A percentile compares a stretch with the other conserved stretches of the same genome.
These are phyloP conservation scores for Emmelina monodactyla DNA, from an alignment of 2,888 invertebrate genomes.

Conservation along the genomic window DNA sequence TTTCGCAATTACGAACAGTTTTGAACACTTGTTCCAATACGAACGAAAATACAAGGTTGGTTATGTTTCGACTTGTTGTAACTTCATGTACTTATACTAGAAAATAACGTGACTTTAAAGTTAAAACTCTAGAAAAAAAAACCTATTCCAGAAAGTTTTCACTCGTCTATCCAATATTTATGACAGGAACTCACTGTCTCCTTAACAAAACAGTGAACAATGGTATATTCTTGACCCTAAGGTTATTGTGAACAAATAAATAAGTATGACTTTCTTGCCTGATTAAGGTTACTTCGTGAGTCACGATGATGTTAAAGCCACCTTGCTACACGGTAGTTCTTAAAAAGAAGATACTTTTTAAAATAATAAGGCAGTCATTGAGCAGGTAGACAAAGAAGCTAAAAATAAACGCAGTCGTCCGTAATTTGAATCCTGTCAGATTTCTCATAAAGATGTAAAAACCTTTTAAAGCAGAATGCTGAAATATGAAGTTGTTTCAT, in stretches of 20 bases:
- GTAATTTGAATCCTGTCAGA: neutral
- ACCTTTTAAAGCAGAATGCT: too few species aligned
- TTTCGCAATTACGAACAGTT: too few species aligned
- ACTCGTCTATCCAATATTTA: neutral
- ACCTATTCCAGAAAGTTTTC: neutral
- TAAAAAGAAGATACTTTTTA: too few species aligned
- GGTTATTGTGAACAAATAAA: slow-evolving; percentile 50
- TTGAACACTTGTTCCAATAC: too few species aligned
- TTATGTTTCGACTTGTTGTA: too few species aligned
- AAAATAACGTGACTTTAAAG: too few species aligned
- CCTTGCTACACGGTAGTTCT: slow-evolving; percentile 34
- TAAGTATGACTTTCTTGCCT: slow-evolving; percentile 50
- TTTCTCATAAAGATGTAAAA: neutral
- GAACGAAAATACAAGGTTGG: too few species aligned
- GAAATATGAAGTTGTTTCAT: too few species aligned
- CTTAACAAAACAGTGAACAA: slow-evolving; percentile 1
- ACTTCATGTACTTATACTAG: too few species aligned
- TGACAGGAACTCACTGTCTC: neutral
- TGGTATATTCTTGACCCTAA: slow-evolving; percentile 17
- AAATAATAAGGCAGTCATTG: neutral
- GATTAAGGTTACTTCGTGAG: slow-evolving; percentile 54
- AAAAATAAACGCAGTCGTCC: neutral
- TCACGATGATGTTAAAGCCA: slow-evolving; percentile 53
- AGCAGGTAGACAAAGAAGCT: neutral
- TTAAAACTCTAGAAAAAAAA: too few species aligned